Evolutionary conservation across 2,113 vertebrate species (phyloP).

Genomic region (Clarias macrocephalus): DNA sequence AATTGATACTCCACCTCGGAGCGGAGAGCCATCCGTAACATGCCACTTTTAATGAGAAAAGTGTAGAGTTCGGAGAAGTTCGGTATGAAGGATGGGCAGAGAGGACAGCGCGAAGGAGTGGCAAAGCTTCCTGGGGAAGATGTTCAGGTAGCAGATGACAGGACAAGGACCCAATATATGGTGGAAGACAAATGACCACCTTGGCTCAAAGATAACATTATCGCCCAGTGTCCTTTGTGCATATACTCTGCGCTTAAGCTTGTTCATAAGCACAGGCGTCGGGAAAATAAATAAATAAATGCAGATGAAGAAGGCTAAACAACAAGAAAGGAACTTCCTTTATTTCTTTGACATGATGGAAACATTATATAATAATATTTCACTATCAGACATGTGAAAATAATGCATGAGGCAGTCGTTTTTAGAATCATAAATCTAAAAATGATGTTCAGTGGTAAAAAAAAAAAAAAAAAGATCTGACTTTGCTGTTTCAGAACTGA

Average conservation of each 20-base stretch:
- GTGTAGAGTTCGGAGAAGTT: slow-evolving; percentile 37
- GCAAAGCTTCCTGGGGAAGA: slow-evolving; percentile 20
- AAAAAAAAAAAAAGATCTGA: background rate
- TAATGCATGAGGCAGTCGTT: background rate
- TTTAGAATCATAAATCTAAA: background rate
- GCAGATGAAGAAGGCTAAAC: background rate
- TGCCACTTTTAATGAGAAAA: slow-evolving; percentile 48
- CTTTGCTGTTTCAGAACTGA: background rate
- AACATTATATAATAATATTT: background rate
- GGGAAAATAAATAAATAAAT: background rate
- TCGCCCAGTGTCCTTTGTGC: slow-evolving; percentile 10
- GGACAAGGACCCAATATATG: slow-evolving; percentile 46
- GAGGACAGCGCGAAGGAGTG: slow-evolving; percentile 24
- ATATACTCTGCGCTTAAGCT: background rate
- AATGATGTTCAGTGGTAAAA: background rate
- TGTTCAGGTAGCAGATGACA: slow-evolving; percentile 47
- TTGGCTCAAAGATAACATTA: slow-evolving; percentile 28
- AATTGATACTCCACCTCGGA: slow-evolving; percentile 40
- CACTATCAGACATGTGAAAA: background rate
- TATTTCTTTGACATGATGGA: background rate
- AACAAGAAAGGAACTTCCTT: background rate
- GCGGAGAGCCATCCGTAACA: slow-evolving; percentile 42
- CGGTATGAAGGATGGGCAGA: slow-evolving; percentile 30
- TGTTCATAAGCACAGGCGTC: background rate
- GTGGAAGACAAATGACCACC: slow-evolving; percentile 44